A percentile compares a stretch with the other conserved stretches of the same genome.
Evolutionary conservation across 1,140 invertebrate genomes (phyloP).

Genomic region (Pollicipes pollicipes): DNA sequence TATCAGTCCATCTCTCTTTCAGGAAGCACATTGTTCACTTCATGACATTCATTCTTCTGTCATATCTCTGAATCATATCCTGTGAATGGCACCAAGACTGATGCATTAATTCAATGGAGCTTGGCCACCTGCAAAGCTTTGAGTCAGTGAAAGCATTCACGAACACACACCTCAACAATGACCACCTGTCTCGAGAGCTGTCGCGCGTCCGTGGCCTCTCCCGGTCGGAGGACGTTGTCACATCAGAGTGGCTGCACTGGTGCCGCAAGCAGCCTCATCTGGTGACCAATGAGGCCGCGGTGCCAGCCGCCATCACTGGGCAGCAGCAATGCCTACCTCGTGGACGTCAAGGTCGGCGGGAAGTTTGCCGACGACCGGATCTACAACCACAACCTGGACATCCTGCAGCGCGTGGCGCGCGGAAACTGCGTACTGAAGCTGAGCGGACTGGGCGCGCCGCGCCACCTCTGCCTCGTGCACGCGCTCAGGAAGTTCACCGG

Average conservation of each 20-base stretch:
- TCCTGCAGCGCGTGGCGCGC: conserved; percentile 10
- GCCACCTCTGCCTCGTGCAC: neutral
- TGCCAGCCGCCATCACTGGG: neutral
- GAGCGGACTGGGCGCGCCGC: neutral
- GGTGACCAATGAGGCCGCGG: neutral
- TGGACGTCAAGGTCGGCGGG: conserved; percentile 9
- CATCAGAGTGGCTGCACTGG: neutral
- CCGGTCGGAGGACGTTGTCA: neutral
- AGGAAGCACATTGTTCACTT: no score
- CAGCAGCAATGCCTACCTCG: no score
- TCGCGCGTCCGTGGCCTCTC: no score
- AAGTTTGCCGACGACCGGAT: conserved; percentile 10
- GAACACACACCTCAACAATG: no score
- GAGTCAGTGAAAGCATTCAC: no score
- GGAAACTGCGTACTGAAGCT: neutral
- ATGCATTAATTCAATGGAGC: no score
- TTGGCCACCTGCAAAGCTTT: no score
- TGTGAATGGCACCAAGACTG: no score
- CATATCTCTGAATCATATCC: no score
- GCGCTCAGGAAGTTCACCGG: conserved; percentile 31
- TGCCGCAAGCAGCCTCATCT: neutral
- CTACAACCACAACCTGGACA: conserved; percentile 8
- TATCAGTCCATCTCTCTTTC: no score
- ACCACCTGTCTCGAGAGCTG: no score
- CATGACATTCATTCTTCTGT: no score